phyloP scores from a whole-genome alignment of 2,888 invertebrate genomes.

The Hemistola chrysoprasaria region DNA sequence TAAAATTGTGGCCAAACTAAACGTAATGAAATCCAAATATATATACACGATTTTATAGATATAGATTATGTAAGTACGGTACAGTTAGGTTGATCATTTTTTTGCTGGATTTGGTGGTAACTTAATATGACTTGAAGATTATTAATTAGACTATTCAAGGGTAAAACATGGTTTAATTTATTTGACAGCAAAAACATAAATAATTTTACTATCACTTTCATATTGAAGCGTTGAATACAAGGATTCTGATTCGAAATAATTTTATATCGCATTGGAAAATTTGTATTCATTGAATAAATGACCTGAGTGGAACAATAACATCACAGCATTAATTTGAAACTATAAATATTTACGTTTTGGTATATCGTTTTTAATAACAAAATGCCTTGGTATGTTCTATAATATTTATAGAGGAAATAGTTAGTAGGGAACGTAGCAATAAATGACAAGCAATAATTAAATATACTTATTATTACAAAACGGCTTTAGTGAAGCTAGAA shows the following conservation, averaged over 20 bases:
- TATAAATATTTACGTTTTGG: constrained; percentile 1
- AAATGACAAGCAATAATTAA: constrained; percentile 75
- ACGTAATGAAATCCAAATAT: constrained; percentile 78
- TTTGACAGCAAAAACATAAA: too few relatives aligned
- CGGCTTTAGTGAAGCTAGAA: constrained; percentile 78
- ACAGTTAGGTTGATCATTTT: constrained; percentile 27
- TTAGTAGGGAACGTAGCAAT: constrained; percentile 70
- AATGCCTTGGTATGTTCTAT: constrained; percentile 36
- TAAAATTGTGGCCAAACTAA: constrained; percentile 82
- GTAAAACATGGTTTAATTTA: too few relatives aligned
- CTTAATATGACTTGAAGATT: constrained; percentile 26
- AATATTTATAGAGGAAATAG: constrained; percentile 50
- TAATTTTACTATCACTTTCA: too few relatives aligned
- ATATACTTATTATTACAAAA: constrained; percentile 49
- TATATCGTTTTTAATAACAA: constrained; percentile 26
- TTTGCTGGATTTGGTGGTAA: constrained; percentile 26
- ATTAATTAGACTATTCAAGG: too few relatives aligned
- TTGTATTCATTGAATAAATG: too few relatives aligned
- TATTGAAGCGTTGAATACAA: too few relatives aligned
- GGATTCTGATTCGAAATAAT: too few relatives aligned
- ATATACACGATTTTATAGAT: constrained; percentile 76
- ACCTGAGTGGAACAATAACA: too few relatives aligned
- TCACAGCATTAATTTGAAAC: too few relatives aligned
- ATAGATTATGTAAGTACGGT: constrained; percentile 55
- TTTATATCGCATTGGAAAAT: too few relatives aligned